Conservation (phyloP, 64 coral and sea anemone species). For the Montipora foliosa region DNA sequence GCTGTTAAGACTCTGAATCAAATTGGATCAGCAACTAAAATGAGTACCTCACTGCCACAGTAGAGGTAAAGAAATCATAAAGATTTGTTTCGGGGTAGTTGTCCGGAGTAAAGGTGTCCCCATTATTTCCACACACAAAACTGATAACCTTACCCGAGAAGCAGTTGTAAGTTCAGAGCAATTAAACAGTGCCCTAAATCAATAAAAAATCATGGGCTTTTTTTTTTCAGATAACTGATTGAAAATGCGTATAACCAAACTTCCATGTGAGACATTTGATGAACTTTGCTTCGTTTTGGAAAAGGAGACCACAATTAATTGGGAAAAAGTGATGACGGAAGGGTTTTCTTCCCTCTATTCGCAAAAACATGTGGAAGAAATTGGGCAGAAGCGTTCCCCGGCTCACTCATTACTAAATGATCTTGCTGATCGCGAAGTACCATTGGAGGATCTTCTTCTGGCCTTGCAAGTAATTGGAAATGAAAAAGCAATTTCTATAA, state of each 20-base stretch:
- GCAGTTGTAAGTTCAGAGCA: no score
- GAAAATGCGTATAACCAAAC: neutral
- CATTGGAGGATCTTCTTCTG: neutral
- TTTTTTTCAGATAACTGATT: neutral
- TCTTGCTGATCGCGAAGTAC: neutral
- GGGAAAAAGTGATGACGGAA: neutral
- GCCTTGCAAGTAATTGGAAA: neutral
- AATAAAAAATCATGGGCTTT: neutral
- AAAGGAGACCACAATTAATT: neutral
- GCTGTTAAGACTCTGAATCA: no score
- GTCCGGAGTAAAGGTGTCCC: no score
- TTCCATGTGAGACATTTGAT: neutral
- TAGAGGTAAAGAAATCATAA: no score
- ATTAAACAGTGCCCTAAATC: no score
- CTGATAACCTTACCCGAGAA: no score
- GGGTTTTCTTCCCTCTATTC: neutral
- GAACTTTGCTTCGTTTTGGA: neutral
- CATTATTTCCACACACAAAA: no score
- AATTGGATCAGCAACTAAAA: no score
- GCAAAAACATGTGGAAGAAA: neutral
- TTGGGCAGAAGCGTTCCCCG: no score
- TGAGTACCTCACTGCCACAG: no score
- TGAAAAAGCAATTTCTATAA: neutral
- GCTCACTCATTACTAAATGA: neutral
- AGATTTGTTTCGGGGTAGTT: no score